Conservation (phyloP, 2,797 vertebrate genomes). For the Hemibagrus guttatus region DNA sequence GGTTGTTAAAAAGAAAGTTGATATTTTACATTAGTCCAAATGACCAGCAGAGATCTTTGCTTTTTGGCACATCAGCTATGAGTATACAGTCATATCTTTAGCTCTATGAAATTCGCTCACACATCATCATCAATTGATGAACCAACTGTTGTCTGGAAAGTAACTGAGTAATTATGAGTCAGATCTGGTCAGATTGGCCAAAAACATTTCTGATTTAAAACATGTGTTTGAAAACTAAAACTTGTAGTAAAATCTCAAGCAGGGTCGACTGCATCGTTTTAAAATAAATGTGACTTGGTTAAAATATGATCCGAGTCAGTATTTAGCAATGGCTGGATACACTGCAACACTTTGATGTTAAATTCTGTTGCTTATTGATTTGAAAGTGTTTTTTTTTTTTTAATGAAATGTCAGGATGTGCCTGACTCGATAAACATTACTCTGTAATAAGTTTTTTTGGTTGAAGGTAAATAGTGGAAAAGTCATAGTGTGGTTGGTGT, state of each 20-base stretch:
- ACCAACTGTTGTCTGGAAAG: not conserved
- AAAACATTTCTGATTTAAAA: not conserved
- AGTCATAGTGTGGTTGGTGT: not conserved
- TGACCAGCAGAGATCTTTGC: not conserved
- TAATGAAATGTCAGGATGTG: not conserved
- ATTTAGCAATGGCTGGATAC: not conserved
- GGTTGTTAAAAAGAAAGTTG: not conserved
- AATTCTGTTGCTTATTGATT: not conserved
- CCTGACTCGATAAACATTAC: not conserved
- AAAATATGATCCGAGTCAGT: not conserved
- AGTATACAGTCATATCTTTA: not conserved
- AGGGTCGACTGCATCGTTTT: not conserved
- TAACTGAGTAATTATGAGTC: not conserved
- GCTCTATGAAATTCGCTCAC: not conserved
- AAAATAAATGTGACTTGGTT: not conserved
- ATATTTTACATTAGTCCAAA: not conserved
- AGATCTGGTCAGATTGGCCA: not conserved
- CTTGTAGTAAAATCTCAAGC: not conserved
- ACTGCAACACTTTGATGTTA: not conserved
- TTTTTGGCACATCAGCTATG: not conserved
- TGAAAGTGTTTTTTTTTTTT: not conserved
- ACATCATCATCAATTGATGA: not conserved
- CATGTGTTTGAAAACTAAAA: not conserved
- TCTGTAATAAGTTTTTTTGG: not conserved
- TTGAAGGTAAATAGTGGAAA: not conserved